Evolutionary conservation across 2,113 vertebrate species (phyloP), one percentile per base, ranked within the genome.

Genomic region (Mobula hypostoma): DNA sequence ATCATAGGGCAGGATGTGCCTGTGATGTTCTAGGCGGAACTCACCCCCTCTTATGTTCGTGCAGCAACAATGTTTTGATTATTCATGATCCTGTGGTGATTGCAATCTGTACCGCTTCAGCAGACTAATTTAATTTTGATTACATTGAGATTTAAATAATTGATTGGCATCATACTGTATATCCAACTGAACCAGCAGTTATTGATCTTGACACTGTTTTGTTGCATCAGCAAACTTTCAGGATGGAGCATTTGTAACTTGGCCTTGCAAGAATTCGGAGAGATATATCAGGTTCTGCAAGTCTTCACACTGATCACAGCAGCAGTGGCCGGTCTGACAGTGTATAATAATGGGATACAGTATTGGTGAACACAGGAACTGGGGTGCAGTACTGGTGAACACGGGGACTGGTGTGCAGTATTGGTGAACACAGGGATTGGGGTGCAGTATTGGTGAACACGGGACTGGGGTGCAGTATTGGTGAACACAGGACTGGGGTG

Each of bases 141-240:
- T 61, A 63, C 61, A 63, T 63, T 58, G 56, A 87, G 58, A 63
- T 63, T 87, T 87, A 63, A 63, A 87, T 87, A 87, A 87, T 87
- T 87, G 56, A 87, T 85, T 87, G 56, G 58, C 56, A 27, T 9
- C 14, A 56, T 63, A 48, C 3, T 48, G 48, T 48, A 56, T 87
- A n/a, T 87, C 24, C 21, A n/a, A 61, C 83, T 87, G 27, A 63
- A 87, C n/a, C 5, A 87, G 56, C 58, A 63, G 58, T 61, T 87
- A 63, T n/a, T 63, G 27, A 56, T 87, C 83, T 63, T 63, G 83
- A 11, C 11, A 12, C 29, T 63, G 27, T 61, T 29, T 79, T 29
- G 11, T 11, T 61, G 83, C 11, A 87, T 87, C 83, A 87, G 58
- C 2, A 87, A 87, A 29, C 56, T 63, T 61, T 29, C 56, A 61